phyloP scores from a whole-genome alignment of 1,140 invertebrate genomes.

The Sarcophaga peregrina region DNA sequence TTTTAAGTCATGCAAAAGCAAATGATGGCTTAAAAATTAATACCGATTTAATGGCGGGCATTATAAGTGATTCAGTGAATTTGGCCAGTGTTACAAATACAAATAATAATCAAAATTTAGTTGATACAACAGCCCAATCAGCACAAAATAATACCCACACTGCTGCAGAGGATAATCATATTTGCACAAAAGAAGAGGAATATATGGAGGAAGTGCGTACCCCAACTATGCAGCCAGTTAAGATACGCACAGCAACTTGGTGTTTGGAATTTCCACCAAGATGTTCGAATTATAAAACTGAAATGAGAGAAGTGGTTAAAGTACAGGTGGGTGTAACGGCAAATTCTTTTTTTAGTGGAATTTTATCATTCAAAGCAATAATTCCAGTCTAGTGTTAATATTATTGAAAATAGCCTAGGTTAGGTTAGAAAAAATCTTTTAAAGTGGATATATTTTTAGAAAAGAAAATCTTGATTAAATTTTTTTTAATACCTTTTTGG shows the following conservation, averaged over 20 bases:
- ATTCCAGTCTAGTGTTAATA: no score
- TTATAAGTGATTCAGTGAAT: slow-evolving; percentile 23
- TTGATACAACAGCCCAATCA: neutral
- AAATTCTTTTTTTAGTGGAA: neutral
- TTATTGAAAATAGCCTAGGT: no score
- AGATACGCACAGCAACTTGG: slow-evolving; percentile 75
- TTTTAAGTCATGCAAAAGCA: neutral
- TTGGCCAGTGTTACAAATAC: neutral
- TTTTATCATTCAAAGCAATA: no score
- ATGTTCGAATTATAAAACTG: slow-evolving; percentile 73
- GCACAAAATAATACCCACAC: slow-evolving; percentile 14
- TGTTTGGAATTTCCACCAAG: slow-evolving; percentile 76
- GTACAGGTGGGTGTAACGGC: slow-evolving; percentile 66
- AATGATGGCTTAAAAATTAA: slow-evolving; percentile 43
- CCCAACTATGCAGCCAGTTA: slow-evolving; percentile 72
- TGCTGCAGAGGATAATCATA: slow-evolving; percentile 49
- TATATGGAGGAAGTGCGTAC: slow-evolving; percentile 68
- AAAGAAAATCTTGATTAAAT: no score
- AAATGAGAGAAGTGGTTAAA: slow-evolving; percentile 71
- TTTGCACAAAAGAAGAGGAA: slow-evolving; percentile 66
- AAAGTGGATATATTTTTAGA: no score
- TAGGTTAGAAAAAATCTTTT: no score
- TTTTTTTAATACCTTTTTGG: no score
- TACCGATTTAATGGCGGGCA: slow-evolving; percentile 42
- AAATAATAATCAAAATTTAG: slow-evolving; percentile 16